Conservation (phyloP, 2,797 vertebrate species). For the Threskiornis aethiopicus region DNA sequence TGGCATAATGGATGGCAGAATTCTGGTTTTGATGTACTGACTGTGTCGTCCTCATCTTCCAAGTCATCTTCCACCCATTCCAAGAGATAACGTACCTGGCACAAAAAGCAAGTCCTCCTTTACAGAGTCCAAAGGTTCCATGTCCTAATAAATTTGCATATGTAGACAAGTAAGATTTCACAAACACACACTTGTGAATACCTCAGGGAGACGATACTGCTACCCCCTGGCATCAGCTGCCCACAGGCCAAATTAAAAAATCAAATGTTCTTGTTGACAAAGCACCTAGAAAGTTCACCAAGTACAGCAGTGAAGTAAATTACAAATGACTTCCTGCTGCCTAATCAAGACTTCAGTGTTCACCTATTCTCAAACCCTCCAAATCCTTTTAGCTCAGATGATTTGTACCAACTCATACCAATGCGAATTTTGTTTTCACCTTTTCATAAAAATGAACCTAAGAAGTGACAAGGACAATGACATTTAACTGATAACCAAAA, state of each 20-base stretch:
- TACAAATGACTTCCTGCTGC: background rate
- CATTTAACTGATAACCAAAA: background rate
- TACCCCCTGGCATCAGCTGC: background rate
- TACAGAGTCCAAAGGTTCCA: background rate
- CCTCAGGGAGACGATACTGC: background rate
- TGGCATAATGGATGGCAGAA: slow-evolving; percentile 96
- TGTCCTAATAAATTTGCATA: background rate
- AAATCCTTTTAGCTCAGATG: background rate
- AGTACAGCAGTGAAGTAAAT: background rate
- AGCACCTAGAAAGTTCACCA: background rate
- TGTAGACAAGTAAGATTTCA: background rate
- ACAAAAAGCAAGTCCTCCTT: background rate
- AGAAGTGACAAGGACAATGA: background rate
- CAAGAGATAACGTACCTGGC: slow-evolving; percentile 92
- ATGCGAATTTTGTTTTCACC: background rate
- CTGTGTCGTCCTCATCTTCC: slow-evolving; percentile 79
- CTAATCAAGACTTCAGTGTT: background rate
- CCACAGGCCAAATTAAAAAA: background rate
- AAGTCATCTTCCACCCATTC: slow-evolving; percentile 92
- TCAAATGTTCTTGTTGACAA: background rate
- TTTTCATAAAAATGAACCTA: background rate
- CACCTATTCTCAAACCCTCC: background rate
- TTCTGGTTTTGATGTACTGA: slow-evolving; percentile 49
- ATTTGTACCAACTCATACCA: background rate
- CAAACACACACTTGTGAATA: background rate